Evolutionary conservation across 2,113 vertebrate species (phyloP).

Genomic region (Proterorhinus semilunaris): DNA sequence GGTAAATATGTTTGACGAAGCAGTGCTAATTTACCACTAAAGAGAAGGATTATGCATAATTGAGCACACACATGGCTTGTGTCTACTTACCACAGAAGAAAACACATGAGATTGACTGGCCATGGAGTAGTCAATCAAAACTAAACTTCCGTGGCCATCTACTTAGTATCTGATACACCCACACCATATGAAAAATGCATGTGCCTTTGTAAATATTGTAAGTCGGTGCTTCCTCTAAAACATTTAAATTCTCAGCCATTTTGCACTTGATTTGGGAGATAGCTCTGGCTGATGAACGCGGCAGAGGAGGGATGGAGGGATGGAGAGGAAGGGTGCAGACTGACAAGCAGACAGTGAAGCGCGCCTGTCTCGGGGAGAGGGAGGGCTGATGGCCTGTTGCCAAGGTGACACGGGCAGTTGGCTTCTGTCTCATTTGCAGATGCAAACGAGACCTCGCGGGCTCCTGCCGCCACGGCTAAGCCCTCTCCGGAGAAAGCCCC

Average conservation of each 20-base stretch:
- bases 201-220: neutral
- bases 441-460: slow-evolving; percentile 73
- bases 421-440: slow-evolving; percentile 76
- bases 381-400: slow-evolving; percentile 76
- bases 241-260: neutral
- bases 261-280: slow-evolving; percentile 7
- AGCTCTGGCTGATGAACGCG: slow-evolving; percentile 38
- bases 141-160: neutral
- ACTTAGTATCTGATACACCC: neutral
- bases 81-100: neutral
- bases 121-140: no score
- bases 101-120: neutral
- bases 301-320: slow-evolving; percentile 43
- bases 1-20: neutral
- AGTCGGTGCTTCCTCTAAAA: neutral
- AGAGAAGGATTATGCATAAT: neutral
- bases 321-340: slow-evolving; percentile 55
- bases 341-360: slow-evolving; percentile 73
- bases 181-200: neutral
- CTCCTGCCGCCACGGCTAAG: slow-evolving; percentile 52
- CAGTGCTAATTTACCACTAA: neutral
- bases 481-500: slow-evolving; percentile 59
- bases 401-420: slow-evolving; percentile 75
- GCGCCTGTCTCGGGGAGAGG: slow-evolving; percentile 56
- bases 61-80: neutral